These are phyloP conservation scores for Melanotaenia duboulayi DNA, from an alignment of 2,113 vertebrate genomes.

Conservation along the genomic window DNA sequence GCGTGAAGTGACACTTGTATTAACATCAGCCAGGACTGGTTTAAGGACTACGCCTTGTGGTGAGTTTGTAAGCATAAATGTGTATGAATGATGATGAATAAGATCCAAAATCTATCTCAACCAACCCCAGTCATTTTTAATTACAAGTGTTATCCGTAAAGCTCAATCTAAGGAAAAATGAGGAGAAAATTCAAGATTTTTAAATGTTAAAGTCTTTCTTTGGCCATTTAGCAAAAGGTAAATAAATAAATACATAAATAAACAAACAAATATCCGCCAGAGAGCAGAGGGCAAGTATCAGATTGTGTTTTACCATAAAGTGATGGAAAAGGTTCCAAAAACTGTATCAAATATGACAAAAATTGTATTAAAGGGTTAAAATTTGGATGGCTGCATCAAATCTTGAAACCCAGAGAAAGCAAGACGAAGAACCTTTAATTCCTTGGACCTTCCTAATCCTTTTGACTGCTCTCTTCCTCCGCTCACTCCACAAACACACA, in stretches of 20 bases:
- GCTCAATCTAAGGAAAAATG: no score
- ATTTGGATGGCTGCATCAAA: slow-evolving; percentile 58
- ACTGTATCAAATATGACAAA: no score
- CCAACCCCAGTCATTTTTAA: slow-evolving; percentile 63
- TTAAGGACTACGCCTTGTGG: background rate
- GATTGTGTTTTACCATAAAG: no score
- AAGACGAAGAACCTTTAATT: slow-evolving; percentile 43
- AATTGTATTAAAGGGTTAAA: slow-evolving; percentile 32
- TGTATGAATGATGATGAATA: background rate
- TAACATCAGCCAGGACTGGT: background rate
- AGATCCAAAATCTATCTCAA: slow-evolving; percentile 21
- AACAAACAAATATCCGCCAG: no score
- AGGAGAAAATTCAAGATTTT: no score
- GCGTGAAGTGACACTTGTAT: background rate
- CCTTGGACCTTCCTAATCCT: slow-evolving; percentile 59
- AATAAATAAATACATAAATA: no score
- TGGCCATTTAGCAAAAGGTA: no score
- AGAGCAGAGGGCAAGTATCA: no score
- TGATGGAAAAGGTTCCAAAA: no score
- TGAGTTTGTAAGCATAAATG: background rate
- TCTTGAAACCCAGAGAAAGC: slow-evolving; percentile 41
- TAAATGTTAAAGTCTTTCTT: no score
- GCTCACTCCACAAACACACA: slow-evolving; percentile 1
- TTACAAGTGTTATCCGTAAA: slow-evolving; percentile 8
- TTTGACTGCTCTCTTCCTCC: slow-evolving; percentile 52